Conservation (phyloP, 2,797 vertebrate species). For the Urocyon cinereoargenteus region DNA sequence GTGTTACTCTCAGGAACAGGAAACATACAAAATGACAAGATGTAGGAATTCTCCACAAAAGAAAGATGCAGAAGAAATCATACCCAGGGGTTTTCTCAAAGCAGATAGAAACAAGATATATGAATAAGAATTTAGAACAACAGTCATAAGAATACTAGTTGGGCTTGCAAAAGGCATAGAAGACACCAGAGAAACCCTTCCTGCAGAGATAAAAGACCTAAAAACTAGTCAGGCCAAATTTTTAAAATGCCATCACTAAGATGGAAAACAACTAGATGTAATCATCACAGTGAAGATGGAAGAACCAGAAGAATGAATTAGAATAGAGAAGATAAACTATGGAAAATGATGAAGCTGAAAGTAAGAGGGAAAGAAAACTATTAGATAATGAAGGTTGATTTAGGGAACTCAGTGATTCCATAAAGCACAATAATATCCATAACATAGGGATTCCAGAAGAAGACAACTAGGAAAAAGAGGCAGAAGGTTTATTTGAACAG, state of each 20-base stretch:
- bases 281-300: neutral
- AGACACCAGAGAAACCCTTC: no score
- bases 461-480: neutral
- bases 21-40: neutral
- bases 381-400: no score
- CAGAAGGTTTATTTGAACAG: neutral
- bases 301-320: neutral
- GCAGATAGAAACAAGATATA: neutral
- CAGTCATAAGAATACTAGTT: neutral
- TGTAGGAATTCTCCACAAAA: neutral
- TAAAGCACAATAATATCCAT: neutral
- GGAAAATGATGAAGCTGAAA: neutral
- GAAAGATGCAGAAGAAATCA: neutral
- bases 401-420: neutral
- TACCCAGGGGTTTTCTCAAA: neutral
- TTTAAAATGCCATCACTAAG: no score
- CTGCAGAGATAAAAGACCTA: no score
- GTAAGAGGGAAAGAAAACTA: neutral
- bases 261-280: neutral
- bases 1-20: neutral
- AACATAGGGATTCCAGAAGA: neutral
- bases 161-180: neutral
- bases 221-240: no score
- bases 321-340: neutral
- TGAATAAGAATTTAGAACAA: neutral